These are phyloP conservation scores for Balaeniceps rex DNA, from an alignment of 2,113 vertebrate species.

Conservation along the genomic window DNA sequence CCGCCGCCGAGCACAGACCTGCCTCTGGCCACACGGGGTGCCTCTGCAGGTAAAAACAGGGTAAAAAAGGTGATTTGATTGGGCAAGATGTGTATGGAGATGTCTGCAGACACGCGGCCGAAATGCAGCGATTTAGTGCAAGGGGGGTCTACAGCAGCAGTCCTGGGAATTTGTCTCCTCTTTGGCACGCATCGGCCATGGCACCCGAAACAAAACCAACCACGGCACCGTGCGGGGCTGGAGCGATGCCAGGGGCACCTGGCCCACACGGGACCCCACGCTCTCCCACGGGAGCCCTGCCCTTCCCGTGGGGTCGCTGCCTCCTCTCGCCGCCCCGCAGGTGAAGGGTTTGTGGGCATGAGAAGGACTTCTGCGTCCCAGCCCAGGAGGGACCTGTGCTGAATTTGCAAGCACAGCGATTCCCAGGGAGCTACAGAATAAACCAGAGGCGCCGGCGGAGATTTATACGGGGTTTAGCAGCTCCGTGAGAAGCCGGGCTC, in stretches of 20 bases:
- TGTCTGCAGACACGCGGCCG: neutral
- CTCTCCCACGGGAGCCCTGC: neutral
- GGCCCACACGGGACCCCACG: accelerated
- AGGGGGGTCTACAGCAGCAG: neutral
- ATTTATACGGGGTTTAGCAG: neutral
- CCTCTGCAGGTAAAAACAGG: neutral
- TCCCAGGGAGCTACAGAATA: neutral
- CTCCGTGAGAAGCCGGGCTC: neutral
- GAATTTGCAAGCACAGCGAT: neutral
- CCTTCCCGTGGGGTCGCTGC: accelerated
- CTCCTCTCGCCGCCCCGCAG: accelerated
- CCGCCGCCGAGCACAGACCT: neutral
- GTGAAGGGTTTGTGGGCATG: neutral
- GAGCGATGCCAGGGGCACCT: accelerated
- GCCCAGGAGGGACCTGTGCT: neutral
- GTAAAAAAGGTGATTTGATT: neutral
- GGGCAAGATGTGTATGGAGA: neutral
- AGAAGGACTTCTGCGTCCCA: neutral
- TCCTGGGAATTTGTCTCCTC: neutral
- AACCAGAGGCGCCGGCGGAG: neutral
- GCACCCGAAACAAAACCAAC: neutral
- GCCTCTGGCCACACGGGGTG: neutral
- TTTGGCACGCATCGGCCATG: neutral
- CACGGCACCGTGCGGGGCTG: accelerated
- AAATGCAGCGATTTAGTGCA: accelerated